These are phyloP conservation scores for Oostethus manadensis DNA, from an alignment of 2,113 vertebrate genomes.

Conservation along the genomic window DNA sequence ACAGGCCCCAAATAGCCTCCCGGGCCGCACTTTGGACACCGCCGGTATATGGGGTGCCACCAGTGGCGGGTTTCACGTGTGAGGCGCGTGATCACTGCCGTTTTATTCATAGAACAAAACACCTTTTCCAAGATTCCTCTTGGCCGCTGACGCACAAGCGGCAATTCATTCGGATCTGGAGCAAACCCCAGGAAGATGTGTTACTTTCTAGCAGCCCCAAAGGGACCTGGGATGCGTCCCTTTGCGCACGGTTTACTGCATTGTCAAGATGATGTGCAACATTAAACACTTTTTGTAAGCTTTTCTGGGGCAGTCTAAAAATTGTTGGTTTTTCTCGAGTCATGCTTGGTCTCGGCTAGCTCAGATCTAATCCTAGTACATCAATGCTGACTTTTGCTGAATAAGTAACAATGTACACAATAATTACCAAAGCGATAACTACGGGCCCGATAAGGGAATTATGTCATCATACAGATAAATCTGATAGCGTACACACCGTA, in stretches of 20 bases:
- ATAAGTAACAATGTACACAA: no score
- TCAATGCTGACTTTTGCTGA: background rate
- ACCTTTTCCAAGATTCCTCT: slow-evolving; percentile 9
- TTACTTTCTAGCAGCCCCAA: slow-evolving; percentile 32
- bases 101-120: slow-evolving; percentile 46
- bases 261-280: slow-evolving; percentile 45
- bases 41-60: no score
- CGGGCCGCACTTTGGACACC: no score
- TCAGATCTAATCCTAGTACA: background rate
- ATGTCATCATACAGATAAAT: no score
- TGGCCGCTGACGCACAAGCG: slow-evolving; percentile 28
- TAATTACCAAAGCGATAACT: no score
- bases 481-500: no score
- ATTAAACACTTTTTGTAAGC: slow-evolving; percentile 29
- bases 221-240: slow-evolving; percentile 41
- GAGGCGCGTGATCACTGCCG: slow-evolving; percentile 23
- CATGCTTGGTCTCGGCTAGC: slow-evolving; percentile 5
- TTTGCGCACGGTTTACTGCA: slow-evolving; percentile 33
- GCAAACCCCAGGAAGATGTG: slow-evolving; percentile 31
- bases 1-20: no score
- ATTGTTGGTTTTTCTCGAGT: slow-evolving; percentile 17
- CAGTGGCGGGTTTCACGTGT: no score
- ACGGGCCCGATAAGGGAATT: no score
- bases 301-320: slow-evolving; percentile 28
- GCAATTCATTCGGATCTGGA: slow-evolving; percentile 22